phyloP scores from a whole-genome alignment of 2,113 vertebrate genomes.

The Haemorhous mexicanus region DNA sequence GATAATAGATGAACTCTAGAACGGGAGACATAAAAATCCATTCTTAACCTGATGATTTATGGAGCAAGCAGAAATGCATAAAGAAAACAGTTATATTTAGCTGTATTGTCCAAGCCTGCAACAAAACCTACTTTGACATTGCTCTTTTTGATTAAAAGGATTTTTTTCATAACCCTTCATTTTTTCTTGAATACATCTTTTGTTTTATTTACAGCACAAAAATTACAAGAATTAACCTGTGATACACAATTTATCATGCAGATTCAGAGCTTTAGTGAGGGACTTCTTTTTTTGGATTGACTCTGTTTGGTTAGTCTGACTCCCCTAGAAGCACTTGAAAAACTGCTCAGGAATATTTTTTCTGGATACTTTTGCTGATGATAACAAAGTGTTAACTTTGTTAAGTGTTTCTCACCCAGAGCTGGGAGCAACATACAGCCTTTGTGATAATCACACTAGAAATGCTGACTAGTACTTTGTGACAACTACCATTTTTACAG shows the following conservation, averaged over 20 bases:
- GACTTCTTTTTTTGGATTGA: not conserved
- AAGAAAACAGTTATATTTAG: not conserved
- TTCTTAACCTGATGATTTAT: not conserved
- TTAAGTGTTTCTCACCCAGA: not conserved
- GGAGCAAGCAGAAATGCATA: not conserved
- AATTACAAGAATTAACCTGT: not conserved
- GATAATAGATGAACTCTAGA: slow-evolving; percentile 21
- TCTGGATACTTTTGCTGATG: not conserved
- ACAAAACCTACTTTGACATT: not conserved
- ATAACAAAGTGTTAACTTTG: not conserved
- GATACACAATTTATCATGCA: not conserved
- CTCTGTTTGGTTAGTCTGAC: not conserved
- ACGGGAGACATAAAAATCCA: slow-evolving; percentile 6
- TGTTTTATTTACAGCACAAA: not conserved
- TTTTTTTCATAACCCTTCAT: not conserved
- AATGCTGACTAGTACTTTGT: not conserved
- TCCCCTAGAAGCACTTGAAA: not conserved
- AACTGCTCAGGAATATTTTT: not conserved
- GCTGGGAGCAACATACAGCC: not conserved
- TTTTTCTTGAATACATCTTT: not conserved
- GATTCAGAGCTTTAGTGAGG: not conserved
- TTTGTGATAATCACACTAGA: not conserved
- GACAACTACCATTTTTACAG: not conserved
- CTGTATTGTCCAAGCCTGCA: not conserved
- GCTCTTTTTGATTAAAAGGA: not conserved